Percentiles rank a stretch among this genome's conserved stretches.
Conservation (phyloP, 1,140 invertebrate species). For the Pygmarrhopalites habei region DNA sequence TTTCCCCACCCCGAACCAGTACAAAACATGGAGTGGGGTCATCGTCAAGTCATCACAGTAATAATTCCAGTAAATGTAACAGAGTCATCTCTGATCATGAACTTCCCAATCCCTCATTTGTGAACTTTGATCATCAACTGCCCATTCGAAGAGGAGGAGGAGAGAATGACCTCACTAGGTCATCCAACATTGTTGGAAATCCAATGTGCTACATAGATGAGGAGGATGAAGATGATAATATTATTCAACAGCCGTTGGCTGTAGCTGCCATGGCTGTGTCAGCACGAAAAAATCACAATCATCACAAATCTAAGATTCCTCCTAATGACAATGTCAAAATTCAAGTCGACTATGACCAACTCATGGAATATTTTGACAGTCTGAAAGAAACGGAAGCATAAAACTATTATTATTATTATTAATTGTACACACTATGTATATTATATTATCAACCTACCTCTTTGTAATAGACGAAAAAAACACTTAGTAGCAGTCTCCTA, state of each 20-base stretch:
- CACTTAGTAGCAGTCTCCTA: no score
- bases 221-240: constrained; percentile 42
- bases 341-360: constrained; percentile 92
- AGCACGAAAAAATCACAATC: constrained; percentile 11
- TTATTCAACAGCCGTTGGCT: constrained; percentile 42
- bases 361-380: constrained; percentile 96
- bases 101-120: constrained; percentile 34
- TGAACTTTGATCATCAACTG: constrained; percentile 34
- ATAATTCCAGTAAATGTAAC: constrained; percentile 21
- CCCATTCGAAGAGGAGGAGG: constrained; percentile 27
- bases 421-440: no score
- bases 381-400: constrained; percentile 70
- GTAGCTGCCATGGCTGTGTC: constrained; percentile 34
- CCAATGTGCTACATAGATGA: constrained; percentile 62
- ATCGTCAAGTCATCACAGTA: constrained; percentile 26
- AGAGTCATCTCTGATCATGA: constrained; percentile 21
- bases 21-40: constrained; percentile 38
- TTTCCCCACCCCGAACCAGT: constrained; percentile 40
- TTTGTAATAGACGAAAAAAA: no score
- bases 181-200: constrained; percentile 78
- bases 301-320: constrained; percentile 21
- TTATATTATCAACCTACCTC: no score
- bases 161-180: constrained; percentile 49
- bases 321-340: constrained; percentile 50
- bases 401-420: no score